Base-by-base conservation (phyloP, 2,113 vertebrate genomes). In the Lutjanus erythropterus region DNA sequence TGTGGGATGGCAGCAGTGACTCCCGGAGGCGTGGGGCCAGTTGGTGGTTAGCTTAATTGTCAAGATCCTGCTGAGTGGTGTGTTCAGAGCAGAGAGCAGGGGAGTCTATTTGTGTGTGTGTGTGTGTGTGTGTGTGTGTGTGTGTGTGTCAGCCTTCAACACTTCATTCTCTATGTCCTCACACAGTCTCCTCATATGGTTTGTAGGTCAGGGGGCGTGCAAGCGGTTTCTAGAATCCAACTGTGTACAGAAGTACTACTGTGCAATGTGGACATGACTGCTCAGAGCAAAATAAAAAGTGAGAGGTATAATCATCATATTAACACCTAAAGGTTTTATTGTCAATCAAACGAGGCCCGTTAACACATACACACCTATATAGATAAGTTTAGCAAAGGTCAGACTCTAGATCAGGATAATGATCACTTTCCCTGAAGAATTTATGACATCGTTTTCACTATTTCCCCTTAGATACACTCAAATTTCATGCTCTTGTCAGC, bases 1-100 rank as follows among this genome's bases (percentile, higher is more conserved):
- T 53, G 78, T 69, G 73, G 15, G 41, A 16, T 52, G 71, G 52
- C 56, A 73, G 77, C 8, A 6, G 78, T 85, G 89, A 80, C 85
- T 91, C 81, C 74, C 18, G 2, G 60, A 69, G 82, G 83, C 76
- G 21, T 21, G 9, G 58, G 84, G 89, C 87, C 89, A 92, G 89
- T 86, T 88, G 84, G 88, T 92, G 88, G 86, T 94, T 90, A 90
- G 91, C 84, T 91, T 94, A 94, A 95, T 95, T 94, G 93, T 91
- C 93, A 89, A 89, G 81, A 87, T 92, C 91, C 86, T 83, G 89
- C 89, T 85, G 88, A 91, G 86, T 90, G 71, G 74, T 78, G 53
- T 85, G 80, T 86, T 82, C 80, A 71, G 50, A 81, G 87, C 73
- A 81, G 49, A 73, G 58, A 80, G 78, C 73, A 75, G 42, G 21